Conservation (phyloP, 2,113 vertebrate genomes). For the Kryptolebias marmoratus region DNA sequence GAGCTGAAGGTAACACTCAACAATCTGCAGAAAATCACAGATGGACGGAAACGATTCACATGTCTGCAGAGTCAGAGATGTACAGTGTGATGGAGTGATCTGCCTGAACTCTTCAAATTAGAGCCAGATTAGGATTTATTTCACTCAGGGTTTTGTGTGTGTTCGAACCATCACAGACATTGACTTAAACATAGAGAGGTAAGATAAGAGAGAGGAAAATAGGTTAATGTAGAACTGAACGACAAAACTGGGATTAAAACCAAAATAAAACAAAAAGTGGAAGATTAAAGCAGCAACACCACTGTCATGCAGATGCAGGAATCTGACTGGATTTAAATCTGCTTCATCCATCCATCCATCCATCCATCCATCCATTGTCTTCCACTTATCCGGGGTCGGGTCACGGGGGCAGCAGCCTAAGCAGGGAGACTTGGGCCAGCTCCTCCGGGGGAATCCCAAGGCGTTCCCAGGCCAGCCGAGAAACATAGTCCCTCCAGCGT, state of each 20-base stretch:
- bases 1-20: slow-evolving; percentile 51
- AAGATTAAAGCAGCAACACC: slow-evolving; percentile 58
- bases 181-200: slow-evolving; percentile 33
- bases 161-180: slow-evolving; percentile 25
- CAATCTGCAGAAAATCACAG: slow-evolving; percentile 35
- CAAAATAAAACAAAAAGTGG: slow-evolving; percentile 39
- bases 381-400: no score
- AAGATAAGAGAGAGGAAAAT: slow-evolving; percentile 57
- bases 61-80: slow-evolving; percentile 26
- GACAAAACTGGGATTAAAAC: slow-evolving; percentile 45
- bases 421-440: no score
- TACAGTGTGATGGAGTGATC: slow-evolving; percentile 28
- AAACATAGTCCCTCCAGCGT: no score
- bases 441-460: no score
- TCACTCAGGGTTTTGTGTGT: slow-evolving; percentile 7
- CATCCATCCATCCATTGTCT: no score
- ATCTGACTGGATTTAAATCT: slow-evolving; percentile 50
- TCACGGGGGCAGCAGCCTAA: no score
- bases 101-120: slow-evolving; percentile 46
- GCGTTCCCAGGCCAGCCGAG: no score
- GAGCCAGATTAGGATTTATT: slow-evolving; percentile 38
- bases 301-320: slow-evolving; percentile 51
- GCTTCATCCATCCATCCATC: not conserved
- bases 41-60: slow-evolving; percentile 47
- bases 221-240: slow-evolving; percentile 57